phyloP scores from a whole-genome alignment of 2,797 vertebrate species.

The Takifugu ocellatus region DNA sequence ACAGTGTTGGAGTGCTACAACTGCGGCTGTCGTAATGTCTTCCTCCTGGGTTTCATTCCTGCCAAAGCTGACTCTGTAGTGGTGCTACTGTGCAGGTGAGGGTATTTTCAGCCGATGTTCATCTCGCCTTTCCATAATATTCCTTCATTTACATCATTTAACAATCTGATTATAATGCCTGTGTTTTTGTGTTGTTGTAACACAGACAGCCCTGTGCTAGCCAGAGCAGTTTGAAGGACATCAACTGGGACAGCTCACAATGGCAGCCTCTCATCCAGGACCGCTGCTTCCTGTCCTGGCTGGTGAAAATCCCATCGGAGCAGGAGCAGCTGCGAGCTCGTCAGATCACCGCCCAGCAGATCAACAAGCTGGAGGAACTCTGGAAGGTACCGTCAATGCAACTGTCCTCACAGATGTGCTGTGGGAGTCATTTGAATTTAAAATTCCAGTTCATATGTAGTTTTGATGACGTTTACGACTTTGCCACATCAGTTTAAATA shows the following conservation, averaged over 20 bases:
- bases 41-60: conserved; percentile 93
- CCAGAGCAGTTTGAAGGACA: conserved; percentile 98
- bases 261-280: conserved; percentile 99
- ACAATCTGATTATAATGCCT: no score
- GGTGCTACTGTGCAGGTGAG: conserved; percentile 93
- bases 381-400: conserved; percentile 87
- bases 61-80: conserved; percentile 95
- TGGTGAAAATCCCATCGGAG: conserved; percentile 97
- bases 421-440: conserved; percentile 9
- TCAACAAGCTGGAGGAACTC: conserved; percentile 97
- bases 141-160: background rate
- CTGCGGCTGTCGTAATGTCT: conserved; percentile 92
- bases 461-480: background rate
- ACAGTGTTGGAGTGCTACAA: conserved; percentile 95
- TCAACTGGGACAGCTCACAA: conserved; percentile 99
- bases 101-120: background rate
- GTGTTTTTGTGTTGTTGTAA: conserved; percentile 36
- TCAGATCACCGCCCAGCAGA: conserved; percentile 97
- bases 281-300: conserved; percentile 96
- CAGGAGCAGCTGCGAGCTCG: conserved; percentile 95
- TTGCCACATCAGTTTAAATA: no score
- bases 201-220: conserved; percentile 96
- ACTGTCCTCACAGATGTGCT: background rate
- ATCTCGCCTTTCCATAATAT: background rate
- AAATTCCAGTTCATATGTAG: no score